Evolutionary conservation across 2,888 invertebrate genomes (phyloP).

Genomic region (Cosmopolites sordidus): DNA sequence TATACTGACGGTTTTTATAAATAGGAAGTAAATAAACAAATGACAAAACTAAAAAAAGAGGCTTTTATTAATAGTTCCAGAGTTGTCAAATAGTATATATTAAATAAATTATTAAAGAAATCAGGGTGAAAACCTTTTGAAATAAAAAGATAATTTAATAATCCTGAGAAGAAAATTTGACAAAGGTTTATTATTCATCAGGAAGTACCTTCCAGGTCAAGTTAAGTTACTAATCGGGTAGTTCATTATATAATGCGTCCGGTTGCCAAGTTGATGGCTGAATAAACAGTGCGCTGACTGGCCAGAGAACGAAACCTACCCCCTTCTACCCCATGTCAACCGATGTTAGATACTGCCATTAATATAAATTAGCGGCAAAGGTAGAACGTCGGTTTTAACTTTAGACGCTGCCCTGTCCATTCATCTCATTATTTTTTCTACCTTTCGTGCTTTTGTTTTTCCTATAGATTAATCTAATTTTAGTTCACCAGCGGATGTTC

Average conservation of each 20-base stretch:
- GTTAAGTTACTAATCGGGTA: conserved; percentile 41
- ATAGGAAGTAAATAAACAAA: no score
- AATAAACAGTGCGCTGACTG: conserved; percentile 39
- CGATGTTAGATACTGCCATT: conserved; percentile 45
- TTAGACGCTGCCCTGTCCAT: conserved; percentile 27
- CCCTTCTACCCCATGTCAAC: conserved; percentile 36
- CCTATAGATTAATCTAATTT: conserved; percentile 27
- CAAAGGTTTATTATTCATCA: conserved; percentile 20
- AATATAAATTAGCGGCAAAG: conserved; percentile 44
- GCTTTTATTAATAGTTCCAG: no score
- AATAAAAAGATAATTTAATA: not conserved
- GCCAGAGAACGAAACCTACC: conserved; percentile 23
- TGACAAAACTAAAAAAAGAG: no score
- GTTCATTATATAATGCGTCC: conserved; percentile 44
- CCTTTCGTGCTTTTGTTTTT: conserved; percentile 26
- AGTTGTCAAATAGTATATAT: no score
- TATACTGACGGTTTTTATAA: no score
- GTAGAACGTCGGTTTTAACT: conserved; percentile 23
- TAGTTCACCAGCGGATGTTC: conserved; percentile 24
- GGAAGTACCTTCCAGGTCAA: conserved; percentile 30
- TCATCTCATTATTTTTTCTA: conserved; percentile 24
- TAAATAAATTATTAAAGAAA: no score
- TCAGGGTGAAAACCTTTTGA: no score
- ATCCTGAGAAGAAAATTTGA: conserved; percentile 10
- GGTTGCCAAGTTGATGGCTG: conserved; percentile 37